Percentiles rank a stretch among this genome's conserved stretches.
Evolutionary conservation across 2,797 vertebrate species (phyloP).

Genomic region (Enteromius fasciolatus): DNA sequence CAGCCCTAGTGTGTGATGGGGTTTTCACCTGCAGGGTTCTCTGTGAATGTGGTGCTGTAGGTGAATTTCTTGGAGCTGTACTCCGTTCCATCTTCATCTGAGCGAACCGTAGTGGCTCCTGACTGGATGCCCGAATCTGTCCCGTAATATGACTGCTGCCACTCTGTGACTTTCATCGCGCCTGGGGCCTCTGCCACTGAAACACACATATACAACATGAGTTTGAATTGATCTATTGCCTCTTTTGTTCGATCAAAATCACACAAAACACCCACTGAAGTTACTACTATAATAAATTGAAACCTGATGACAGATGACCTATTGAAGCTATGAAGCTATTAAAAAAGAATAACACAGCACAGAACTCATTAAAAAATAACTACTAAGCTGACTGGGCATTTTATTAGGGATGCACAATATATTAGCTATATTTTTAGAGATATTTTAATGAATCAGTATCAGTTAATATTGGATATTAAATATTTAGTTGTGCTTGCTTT

Average conservation of each 20-base stretch:
- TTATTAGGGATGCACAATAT: background rate
- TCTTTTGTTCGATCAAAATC: background rate
- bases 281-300: background rate
- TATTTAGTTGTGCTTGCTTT: background rate
- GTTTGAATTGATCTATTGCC: background rate
- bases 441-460: background rate
- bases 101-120: constrained; percentile 72
- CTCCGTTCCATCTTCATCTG: constrained; percentile 65
- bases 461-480: background rate
- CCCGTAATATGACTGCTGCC: constrained; percentile 70
- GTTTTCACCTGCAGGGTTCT: constrained; percentile 67
- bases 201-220: constrained; percentile 8
- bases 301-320: background rate
- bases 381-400: background rate
- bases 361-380: background rate
- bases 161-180: constrained; percentile 70
- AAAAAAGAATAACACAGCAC: background rate
- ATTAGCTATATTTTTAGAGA: background rate
- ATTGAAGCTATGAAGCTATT: background rate
- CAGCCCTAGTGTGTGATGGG: background rate
- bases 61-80: constrained; percentile 70
- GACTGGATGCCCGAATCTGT: constrained; percentile 79
- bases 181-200: constrained; percentile 69
- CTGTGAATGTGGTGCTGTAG: constrained; percentile 64
- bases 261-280: background rate